Percentiles rank a stretch among this genome's conserved stretches.
phyloP scores from a whole-genome alignment of 2,797 vertebrate species.

The Poeciliopsis presidionis region DNA sequence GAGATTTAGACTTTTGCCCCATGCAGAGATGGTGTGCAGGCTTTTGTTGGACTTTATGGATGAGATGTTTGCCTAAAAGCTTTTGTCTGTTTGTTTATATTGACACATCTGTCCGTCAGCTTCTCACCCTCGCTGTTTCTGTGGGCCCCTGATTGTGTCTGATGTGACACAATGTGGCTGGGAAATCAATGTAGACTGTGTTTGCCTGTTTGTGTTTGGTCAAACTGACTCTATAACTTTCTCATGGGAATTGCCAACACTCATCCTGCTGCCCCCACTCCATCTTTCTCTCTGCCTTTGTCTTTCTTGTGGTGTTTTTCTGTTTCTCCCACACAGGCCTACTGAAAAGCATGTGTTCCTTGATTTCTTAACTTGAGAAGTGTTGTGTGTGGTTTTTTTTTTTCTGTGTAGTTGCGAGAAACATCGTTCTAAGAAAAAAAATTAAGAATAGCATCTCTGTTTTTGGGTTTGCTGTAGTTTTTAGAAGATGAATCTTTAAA shows the following conservation, averaged over 20 bases:
- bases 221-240: constrained; percentile 65
- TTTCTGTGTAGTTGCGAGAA: background rate
- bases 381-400: constrained; percentile 15
- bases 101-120: constrained; percentile 53
- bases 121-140: constrained; percentile 22
- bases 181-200: constrained; percentile 17
- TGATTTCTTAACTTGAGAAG: constrained; percentile 35
- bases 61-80: constrained; percentile 54
- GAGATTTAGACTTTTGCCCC: constrained; percentile 60
- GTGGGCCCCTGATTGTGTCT: constrained; percentile 6
- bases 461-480: constrained; percentile 14
- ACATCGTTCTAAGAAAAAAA: constrained; percentile 4
- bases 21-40: constrained; percentile 53
- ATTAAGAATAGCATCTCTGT: background rate
- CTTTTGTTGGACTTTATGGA: constrained; percentile 30
- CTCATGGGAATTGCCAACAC: constrained; percentile 53
- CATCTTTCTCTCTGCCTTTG: constrained; percentile 28
- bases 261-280: constrained; percentile 16
- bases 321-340: constrained; percentile 23
- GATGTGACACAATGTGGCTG: constrained; percentile 1
- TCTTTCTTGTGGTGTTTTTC: constrained; percentile 29
- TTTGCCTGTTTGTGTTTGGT: constrained; percentile 29
- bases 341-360: constrained; percentile 44
- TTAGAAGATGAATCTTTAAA: background rate
- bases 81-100: constrained; percentile 55